Evolutionary conservation across 2,113 vertebrate genomes (phyloP), one percentile per base, ranked within the genome.

Genomic region (Ophthalmolycus amberensis): DNA sequence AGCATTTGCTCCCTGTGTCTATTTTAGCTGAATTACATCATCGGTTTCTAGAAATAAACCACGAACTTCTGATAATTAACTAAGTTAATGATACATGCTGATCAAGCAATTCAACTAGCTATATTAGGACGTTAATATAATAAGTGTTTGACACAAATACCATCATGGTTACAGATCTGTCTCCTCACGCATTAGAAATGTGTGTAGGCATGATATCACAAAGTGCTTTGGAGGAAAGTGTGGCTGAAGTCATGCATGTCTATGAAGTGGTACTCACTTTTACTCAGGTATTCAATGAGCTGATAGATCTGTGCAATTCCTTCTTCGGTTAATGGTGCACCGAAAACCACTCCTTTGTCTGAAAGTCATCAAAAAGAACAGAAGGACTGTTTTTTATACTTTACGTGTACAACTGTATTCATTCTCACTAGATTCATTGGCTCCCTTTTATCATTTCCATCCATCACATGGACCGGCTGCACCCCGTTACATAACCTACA

Each of bases 221-320:
- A 44, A 69, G 6, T n/a, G 14, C 46, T 68, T 18, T 58, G 46
- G 9, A 69, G 50, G 14, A 71, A 42, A 52, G 12, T 15, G 64
- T 66, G 48, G 25, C 32, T 77, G 0, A 22, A 6, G 2, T 34
- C 40, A 66, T 42, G 46, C 0, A 27, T 15, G 29, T 15, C 64
- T 9, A 25, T 58, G 9, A 50, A 37, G 2, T 6, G 3, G 77
- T 80, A 94, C 97, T 96, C 90, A 98, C 98, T 97, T 96, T 98
- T 99, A 88, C 96, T 96, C 77, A 99, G 95, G 87, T 97, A 99
- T 38, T 98, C 96, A 10, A 99, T 98, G 42, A 99, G 95, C 80
- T 99, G 98, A 83, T 97, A 98, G 87, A 99, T 97, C 86, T 98
- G 98, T 50, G 97, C 96, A 64, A 99, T 99, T 91, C 98, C 98